Percentiles rank a stretch among this genome's conserved stretches.
Evolutionary conservation across 2,113 vertebrate genomes (phyloP).

Genomic region (Bettongia penicillata): DNA sequence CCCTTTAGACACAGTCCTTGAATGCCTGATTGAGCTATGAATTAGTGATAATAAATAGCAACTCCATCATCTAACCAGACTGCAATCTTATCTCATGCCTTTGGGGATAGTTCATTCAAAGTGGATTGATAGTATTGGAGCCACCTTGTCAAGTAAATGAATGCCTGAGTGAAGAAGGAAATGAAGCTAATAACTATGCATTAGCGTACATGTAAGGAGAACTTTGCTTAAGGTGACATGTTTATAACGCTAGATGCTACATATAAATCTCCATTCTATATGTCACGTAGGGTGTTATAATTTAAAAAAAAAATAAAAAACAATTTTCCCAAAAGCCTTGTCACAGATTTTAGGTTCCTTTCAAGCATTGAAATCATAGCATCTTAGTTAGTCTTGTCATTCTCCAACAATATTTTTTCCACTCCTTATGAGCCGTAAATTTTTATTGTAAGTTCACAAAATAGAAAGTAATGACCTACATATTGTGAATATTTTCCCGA

Average conservation of each 20-base stretch:
- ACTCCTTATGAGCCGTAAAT: background rate
- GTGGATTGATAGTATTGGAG: background rate
- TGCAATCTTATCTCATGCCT: background rate
- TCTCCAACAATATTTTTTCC: conserved; percentile 20
- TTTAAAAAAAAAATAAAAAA: background rate
- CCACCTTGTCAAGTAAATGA: background rate
- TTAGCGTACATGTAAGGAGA: background rate
- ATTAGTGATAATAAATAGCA: background rate
- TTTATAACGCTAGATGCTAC: background rate
- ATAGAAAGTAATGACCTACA: background rate
- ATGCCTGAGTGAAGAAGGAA: background rate
- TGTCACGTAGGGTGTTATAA: background rate
- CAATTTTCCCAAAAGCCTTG: background rate
- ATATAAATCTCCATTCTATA: background rate
- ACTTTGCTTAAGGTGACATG: conserved; percentile 9
- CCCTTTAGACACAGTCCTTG: background rate
- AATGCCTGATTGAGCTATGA: background rate
- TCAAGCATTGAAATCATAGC: background rate
- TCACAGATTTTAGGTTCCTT: background rate
- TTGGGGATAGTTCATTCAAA: background rate
- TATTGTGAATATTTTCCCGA: background rate
- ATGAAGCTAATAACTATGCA: conserved; percentile 1
- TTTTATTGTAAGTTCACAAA: background rate
- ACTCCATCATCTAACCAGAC: conserved; percentile 9
- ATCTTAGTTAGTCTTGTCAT: conserved; percentile 12